Evolutionary conservation across 2,888 invertebrate genomes (phyloP), one percentile per base, ranked within the genome.

Genomic region (Fissipunctia ypsillon): DNA sequence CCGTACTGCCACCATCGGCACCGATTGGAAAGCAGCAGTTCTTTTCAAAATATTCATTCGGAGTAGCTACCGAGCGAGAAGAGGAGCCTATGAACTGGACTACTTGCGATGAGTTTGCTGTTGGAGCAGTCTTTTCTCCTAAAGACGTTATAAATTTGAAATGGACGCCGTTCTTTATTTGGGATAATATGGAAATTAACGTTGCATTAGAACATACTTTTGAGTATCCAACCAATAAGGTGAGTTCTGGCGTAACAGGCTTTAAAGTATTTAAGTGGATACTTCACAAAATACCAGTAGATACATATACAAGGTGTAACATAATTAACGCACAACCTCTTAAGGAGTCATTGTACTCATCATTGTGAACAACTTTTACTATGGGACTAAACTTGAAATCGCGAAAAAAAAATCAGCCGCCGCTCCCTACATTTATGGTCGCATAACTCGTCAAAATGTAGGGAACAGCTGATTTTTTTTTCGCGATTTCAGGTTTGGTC

Each of bases 81-180:
- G 19, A 56, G 14, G 43, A 4, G 0, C 45, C 25, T 48, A 7
- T 66, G 0, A 91, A 90, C 66, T 93, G 92, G 90, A 94, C 94
- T 0, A 92, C 89, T 0, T 95, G 95, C 73, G 90, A 92, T 3
- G 90, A 95, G 69, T 94, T 94, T 66, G 90, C 83, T 0, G 89
- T 84, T 48, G 86, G 84, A 35, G 84, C 89, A 0, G 69, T 86
- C 0, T 94, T 94, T 78, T 90, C 92, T 69, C 94, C 94, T 0
- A 89, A 90, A 60, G 92, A 94, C 63, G 87, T 95, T 31, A 84
- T 94, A 0, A 84, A 92, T 56, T 80, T 91, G 3, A 86, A 90
- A 31, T 95, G 95, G 95, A 84, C 93, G 1, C 94, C 95, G 7
- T 95, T 95, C 84, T 95, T 89, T 63, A 74, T 91, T 35, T 95